phyloP scores from a whole-genome alignment of 2,797 vertebrate genomes.

The Discoglossus pictus region DNA sequence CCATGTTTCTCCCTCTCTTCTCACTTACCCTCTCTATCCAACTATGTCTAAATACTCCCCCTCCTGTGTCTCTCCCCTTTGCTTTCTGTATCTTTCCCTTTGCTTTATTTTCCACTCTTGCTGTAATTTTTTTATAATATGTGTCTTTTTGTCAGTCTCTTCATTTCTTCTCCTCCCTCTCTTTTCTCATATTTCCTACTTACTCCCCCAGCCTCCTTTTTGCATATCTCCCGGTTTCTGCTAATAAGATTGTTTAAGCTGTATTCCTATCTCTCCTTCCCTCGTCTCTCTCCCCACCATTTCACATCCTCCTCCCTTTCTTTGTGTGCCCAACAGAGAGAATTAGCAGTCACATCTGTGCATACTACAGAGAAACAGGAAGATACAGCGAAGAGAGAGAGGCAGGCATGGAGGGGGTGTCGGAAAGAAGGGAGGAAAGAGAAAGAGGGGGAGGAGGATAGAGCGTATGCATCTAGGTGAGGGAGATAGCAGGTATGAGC shows the following conservation, averaged over 20 bases:
- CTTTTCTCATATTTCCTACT: not conserved
- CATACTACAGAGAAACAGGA: conserved; percentile 33
- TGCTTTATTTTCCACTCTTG: not conserved
- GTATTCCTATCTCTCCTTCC: not conserved
- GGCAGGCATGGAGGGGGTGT: conserved; percentile 1
- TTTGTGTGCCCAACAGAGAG: conserved; percentile 32
- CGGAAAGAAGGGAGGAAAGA: not conserved
- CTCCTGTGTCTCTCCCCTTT: not conserved
- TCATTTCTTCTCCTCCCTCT: not conserved
- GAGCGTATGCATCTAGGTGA: conserved; percentile 37
- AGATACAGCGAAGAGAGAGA: conserved; percentile 12
- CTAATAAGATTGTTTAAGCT: not conserved
- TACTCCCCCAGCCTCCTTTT: not conserved
- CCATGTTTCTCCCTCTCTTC: conserved; percentile 8
- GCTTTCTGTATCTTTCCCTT: not conserved
- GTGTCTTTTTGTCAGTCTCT: not conserved
- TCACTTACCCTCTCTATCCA: not conserved
- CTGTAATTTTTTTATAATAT: not conserved
- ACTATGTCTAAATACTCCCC: not conserved
- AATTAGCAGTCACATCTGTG: conserved; percentile 45
- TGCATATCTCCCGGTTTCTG: not conserved
- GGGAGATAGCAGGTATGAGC: conserved; percentile 43
- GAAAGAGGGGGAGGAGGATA: conserved; percentile 6
- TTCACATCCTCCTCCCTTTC: not conserved
- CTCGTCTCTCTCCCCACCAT: not conserved